Evolutionary conservation across 2,113 vertebrate genomes (phyloP), one percentile per base, ranked within the genome.

Genomic region (Phyllostomus discolor): DNA sequence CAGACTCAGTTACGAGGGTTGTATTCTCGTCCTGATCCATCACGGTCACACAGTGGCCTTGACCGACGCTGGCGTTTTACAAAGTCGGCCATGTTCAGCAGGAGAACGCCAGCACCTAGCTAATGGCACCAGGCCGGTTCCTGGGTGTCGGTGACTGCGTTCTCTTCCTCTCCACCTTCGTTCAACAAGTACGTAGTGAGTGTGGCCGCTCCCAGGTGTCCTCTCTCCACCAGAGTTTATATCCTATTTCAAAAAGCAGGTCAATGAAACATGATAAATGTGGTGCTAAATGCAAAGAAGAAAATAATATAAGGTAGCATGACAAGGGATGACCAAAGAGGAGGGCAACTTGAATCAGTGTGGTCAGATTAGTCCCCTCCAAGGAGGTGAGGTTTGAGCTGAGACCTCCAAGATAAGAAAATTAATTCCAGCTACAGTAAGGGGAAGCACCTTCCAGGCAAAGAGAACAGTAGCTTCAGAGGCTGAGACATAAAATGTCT

Each of bases 1-100:
- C 50, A 35, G 11, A 31, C 22, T 16, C 10, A 5, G 0, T 28
- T 19, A 14, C 0, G 5, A 87, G 43, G 31, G 33, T 3, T 5
- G 0, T 12, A 7, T 62, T 33, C 73, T 48, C 33, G 31, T 28
- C 35, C 28, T 17, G 52, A 11, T n/a, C 26, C 31, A 20, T 12
- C 2, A 2, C 46, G 46, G 11, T 62, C 72, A 62, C 57, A 8
- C 4, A 2, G 28, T 5, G 11, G 7, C 48, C 64, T 33, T 15
- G 10, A 33, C 24, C 20, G 62, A 48, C 19, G 76, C 4, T 19
- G 10, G 6, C 2, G 3, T 62, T 79, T 35, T 57, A 7, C 7
- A 11, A 14, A 38, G 57, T 20, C 4, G 17, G 10, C 54, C 31
- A 2, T 20, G 69, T 50, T 69, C 10, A 14, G 10, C 2, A 22